Evolutionary conservation across 1,140 invertebrate genomes (phyloP).

Genomic region (Andricus grossulariae): DNA sequence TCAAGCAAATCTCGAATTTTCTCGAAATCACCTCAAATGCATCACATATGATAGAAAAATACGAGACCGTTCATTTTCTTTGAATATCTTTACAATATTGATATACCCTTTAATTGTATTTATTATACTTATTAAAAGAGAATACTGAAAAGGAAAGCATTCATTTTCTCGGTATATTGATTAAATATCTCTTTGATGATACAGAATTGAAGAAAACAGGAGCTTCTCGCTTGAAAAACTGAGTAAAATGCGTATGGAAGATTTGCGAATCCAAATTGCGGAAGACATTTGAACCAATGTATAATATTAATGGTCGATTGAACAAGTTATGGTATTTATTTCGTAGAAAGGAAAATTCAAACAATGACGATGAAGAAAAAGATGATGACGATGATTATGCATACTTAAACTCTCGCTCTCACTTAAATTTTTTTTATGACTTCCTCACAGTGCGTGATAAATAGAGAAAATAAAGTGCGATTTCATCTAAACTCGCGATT

Average conservation of each 20-base stretch:
- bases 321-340: constrained; percentile 49
- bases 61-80: no score
- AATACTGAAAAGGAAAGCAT: no score
- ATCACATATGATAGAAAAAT: no score
- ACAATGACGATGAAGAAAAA: constrained; percentile 32
- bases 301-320: constrained; percentile 43
- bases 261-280: constrained; percentile 32
- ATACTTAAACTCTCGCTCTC: constrained; percentile 48
- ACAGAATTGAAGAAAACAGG: no score
- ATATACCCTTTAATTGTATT: no score
- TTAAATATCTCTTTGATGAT: no score
- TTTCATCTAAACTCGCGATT: constrained; percentile 5
- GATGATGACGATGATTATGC: constrained; percentile 53
- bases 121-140: no score
- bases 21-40: no score
- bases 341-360: constrained; percentile 51
- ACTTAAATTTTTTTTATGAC: constrained; percentile 46
- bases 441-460: constrained; percentile 31
- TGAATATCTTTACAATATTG: no score
- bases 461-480: constrained; percentile 5
- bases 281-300: constrained; percentile 3
- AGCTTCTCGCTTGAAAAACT: no score
- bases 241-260: neutral
- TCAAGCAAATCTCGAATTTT: no score
- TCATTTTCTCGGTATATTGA: no score